Evolutionary conservation across 1,140 invertebrate species (phyloP).

Genomic region (Brachionus koreanus): DNA sequence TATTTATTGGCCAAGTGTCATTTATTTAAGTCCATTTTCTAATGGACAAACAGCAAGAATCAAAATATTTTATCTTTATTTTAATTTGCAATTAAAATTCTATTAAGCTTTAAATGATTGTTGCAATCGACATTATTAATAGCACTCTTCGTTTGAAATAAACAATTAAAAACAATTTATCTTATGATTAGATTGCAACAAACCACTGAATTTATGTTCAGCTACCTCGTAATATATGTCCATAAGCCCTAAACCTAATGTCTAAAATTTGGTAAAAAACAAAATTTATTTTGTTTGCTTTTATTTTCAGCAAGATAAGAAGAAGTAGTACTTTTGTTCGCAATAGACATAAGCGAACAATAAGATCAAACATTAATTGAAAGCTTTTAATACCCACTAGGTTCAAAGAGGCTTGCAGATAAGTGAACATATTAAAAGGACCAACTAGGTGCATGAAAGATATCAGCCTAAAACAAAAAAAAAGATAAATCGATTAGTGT

Average conservation of each 20-base stretch:
- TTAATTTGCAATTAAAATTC: conserved; percentile 5
- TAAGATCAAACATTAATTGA: conserved; percentile 20
- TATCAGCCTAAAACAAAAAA: not conserved
- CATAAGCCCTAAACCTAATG: not conserved
- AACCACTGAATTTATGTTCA: conserved; percentile 27
- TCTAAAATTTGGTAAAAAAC: not conserved
- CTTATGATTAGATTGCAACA: conserved; percentile 35
- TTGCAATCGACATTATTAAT: conserved; percentile 20
- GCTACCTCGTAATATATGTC: conserved; percentile 7
- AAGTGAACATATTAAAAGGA: conserved; percentile 20
- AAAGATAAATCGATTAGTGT: conserved; percentile 5
- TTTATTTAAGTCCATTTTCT: not conserved
- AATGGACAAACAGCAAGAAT: conserved; percentile 35
- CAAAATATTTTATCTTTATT: not conserved
- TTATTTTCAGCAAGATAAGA: not conserved
- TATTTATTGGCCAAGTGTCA: conserved; percentile 1
- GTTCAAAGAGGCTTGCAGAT: not conserved
- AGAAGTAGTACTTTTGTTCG: not conserved
- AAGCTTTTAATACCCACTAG: conserved; percentile 37
- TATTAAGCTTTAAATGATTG: conserved; percentile 5
- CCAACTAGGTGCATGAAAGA: conserved; percentile 33
- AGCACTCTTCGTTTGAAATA: not conserved
- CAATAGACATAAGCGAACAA: not conserved
- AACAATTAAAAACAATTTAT: conserved; percentile 31
- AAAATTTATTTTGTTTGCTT: not conserved